Evolutionary conservation across 2,888 invertebrate species (phyloP).

Genomic region (Perizoma flavofasciatum): DNA sequence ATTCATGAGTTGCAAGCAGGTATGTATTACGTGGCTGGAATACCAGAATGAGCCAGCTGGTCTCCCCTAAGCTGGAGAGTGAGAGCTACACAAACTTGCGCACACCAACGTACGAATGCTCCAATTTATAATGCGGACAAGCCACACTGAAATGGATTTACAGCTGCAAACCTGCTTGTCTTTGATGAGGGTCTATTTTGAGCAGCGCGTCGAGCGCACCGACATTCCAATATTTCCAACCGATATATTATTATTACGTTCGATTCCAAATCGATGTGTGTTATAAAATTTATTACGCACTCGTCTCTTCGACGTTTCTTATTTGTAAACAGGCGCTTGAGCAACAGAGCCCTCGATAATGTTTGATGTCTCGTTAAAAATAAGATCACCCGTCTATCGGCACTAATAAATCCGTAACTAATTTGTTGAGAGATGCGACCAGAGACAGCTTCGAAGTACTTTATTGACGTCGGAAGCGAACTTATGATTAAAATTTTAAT

Average conservation of each 20-base stretch:
- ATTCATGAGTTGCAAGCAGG: constrained; percentile 39
- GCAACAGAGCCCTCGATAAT: constrained; percentile 74
- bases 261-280: constrained; percentile 78
- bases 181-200: constrained; percentile 83
- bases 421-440: constrained; percentile 77
- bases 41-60: constrained; percentile 26
- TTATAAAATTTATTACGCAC: constrained; percentile 83
- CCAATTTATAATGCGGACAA: constrained; percentile 82
- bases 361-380: constrained; percentile 83
- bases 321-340: constrained; percentile 80
- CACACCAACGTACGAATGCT: constrained; percentile 52
- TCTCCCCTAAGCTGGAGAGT: constrained; percentile 26
- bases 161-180: constrained; percentile 83
- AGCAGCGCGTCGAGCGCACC: constrained; percentile 77
- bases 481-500: constrained; percentile 75
- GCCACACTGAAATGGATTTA: constrained; percentile 83
- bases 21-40: constrained; percentile 30
- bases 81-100: constrained; percentile 49
- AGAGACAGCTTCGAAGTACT: constrained; percentile 71
- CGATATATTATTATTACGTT: constrained; percentile 83
- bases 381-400: constrained; percentile 76
- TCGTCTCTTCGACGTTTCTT: constrained; percentile 77
- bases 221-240: constrained; percentile 80
- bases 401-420: constrained; percentile 77
- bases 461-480: constrained; percentile 59